Percentiles rank a stretch among this genome's conserved stretches.
These are phyloP conservation scores for Tetramorium alpestre DNA, from an alignment of 1,140 invertebrate species.

Conservation along the genomic window DNA sequence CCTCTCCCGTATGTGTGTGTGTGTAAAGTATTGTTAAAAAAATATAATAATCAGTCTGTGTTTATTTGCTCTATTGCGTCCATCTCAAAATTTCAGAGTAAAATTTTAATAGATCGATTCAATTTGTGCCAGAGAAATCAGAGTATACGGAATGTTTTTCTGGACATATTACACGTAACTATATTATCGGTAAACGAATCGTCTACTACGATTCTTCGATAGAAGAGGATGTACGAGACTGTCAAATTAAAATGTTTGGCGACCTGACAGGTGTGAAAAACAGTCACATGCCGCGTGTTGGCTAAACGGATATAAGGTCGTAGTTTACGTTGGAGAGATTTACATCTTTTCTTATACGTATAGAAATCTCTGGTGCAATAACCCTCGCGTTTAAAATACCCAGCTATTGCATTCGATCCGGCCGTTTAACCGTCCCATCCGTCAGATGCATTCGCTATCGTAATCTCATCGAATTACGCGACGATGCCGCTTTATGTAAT, in stretches of 20 bases:
- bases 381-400: slow-evolving; percentile 27
- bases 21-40: neutral
- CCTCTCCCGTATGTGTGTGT: neutral
- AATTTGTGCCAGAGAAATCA: neutral
- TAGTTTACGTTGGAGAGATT: slow-evolving; percentile 68
- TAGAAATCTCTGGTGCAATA: slow-evolving; percentile 51
- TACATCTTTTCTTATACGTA: slow-evolving; percentile 44
- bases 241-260: slow-evolving; percentile 77
- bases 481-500: slow-evolving; percentile 2
- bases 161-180: neutral
- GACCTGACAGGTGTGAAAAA: slow-evolving; percentile 73
- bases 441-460: neutral
- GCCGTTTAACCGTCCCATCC: neutral
- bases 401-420: slow-evolving; percentile 1
- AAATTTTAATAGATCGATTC: neutral
- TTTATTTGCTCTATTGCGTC: neutral
- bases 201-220: neutral
- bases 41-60: neutral
- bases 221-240: slow-evolving; percentile 58
- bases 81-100: neutral
- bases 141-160: neutral
- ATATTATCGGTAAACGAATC: neutral
- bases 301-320: slow-evolving; percentile 66
- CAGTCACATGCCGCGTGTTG: slow-evolving; percentile 73
- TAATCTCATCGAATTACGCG: slow-evolving; percentile 20